Evolutionary conservation across 2,113 vertebrate species (phyloP), one percentile per base, ranked within the genome.

Genomic region (Rana temporaria): DNA sequence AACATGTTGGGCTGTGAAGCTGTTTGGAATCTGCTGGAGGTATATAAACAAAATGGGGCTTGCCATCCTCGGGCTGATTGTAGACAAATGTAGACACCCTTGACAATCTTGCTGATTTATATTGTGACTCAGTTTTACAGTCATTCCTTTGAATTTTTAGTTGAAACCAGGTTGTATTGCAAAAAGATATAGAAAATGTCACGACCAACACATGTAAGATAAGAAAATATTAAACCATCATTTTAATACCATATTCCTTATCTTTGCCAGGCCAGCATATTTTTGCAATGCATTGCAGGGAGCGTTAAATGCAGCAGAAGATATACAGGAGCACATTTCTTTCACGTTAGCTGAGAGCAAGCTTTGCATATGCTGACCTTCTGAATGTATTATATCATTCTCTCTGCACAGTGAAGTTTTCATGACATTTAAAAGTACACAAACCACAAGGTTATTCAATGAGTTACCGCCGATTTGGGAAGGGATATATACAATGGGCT

Each of bases 121-220:
- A 55, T 60, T 72, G 30, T 72, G 52, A 30, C 69, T 56, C 69
- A 6, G 15, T 30, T 57, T 56, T 72, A 30, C 3, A 73, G 16
- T 57, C 4, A 73, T 56, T 57, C 18, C 26, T 24, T 57, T 34
- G 53, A 73, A 57, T 73, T 57, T 57, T 0, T 57, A 32, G 53
- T 32, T 73, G 12, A n/a, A 73, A 73, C 57, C 42, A 26, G 15
- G 52, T 73, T 73, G 70, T 73, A 73, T 57, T 18, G 53, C 53
- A 12, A 55, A 38, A 14, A 73, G 70, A 73, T 56, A 57, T 24
- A 73, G 70, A 32, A 73, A 73, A 73, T 73, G 70, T 57, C 53
- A 73, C 32, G 70, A 57, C 70, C 70, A 73, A 73, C 53, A 57
- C 70, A 73, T 73, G 70, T 73, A 73, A 73, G 70, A 73, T 57